Conservation (phyloP, 2,797 vertebrate species). For the Podarcis lilfordi region DNA sequence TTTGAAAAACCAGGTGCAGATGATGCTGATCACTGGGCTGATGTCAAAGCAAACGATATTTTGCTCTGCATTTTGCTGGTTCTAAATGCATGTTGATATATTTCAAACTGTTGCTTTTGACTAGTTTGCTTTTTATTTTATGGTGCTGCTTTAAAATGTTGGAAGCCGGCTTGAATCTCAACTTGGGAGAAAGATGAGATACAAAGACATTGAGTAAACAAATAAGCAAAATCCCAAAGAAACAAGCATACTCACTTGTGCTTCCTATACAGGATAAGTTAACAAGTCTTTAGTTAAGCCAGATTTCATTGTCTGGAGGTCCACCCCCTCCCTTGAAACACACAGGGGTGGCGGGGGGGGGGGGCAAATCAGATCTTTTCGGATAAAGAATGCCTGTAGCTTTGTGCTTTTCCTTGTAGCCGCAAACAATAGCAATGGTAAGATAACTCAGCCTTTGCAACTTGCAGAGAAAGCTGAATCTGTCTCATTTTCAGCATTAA, state of each 20-base stretch:
- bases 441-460: constrained; percentile 78
- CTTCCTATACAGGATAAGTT: constrained; percentile 42
- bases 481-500: constrained; percentile 80
- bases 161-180: no score
- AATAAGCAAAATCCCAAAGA: background rate
- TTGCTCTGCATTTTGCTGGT: no score
- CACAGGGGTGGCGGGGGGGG: constrained; percentile 36
- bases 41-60: no score
- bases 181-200: no score
- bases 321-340: constrained; percentile 37
- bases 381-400: constrained; percentile 69
- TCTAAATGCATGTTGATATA: no score
- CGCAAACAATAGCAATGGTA: constrained; percentile 74
- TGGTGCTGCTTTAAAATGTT: no score
- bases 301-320: constrained; percentile 26
- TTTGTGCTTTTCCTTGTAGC: constrained; percentile 73
- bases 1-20: no score
- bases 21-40: no score
- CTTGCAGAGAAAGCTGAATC: constrained; percentile 73
- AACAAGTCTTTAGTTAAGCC: constrained; percentile 23
- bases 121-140: no score
- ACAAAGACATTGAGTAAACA: no score
- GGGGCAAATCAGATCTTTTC: constrained; percentile 44
- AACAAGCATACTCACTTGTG: constrained; percentile 31
- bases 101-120: no score